A percentile compares a stretch with the other conserved stretches of the same genome.
These are phyloP conservation scores for Piprites chloris DNA, from an alignment of 2,113 vertebrate genomes.

Conservation along the genomic window DNA sequence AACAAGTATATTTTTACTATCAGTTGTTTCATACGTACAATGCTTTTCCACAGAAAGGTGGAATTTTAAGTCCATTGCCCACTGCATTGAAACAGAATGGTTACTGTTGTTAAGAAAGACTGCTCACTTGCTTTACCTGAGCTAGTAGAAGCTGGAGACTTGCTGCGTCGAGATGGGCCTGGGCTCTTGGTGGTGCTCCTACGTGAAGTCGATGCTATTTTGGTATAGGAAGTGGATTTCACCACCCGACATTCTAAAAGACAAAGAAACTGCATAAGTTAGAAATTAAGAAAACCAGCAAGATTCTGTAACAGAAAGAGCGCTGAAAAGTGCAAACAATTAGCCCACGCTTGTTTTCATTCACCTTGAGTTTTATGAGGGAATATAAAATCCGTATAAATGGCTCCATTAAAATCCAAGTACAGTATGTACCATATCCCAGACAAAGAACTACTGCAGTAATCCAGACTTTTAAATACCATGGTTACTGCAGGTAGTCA, in stretches of 20 bases:
- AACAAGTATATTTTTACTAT: background rate
- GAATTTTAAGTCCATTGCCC: background rate
- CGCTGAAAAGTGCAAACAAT: conserved; percentile 25
- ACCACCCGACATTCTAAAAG: conserved; percentile 91
- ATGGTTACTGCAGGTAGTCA: conserved; percentile 51
- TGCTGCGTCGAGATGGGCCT: conserved; percentile 89
- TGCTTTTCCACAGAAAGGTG: background rate
- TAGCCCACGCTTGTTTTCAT: conserved; percentile 44
- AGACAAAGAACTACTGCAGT: conserved; percentile 31
- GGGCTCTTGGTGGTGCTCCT: conserved; percentile 85
- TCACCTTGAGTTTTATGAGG: conserved; percentile 45
- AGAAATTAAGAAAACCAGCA: conserved; percentile 24
- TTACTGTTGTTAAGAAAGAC: background rate
- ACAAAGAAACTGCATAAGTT: conserved; percentile 40
- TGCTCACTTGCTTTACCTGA: conserved; percentile 79
- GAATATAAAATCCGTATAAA: conserved; percentile 33
- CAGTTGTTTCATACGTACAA: background rate
- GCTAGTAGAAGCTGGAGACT: conserved; percentile 91
- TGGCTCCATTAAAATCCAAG: conserved; percentile 14
- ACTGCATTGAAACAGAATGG: background rate
- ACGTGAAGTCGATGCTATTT: conserved; percentile 86
- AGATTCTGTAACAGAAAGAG: conserved; percentile 27
- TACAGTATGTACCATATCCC: conserved; percentile 37
- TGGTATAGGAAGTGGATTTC: conserved; percentile 94
- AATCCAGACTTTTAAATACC: conserved; percentile 22